Base-by-base conservation (phyloP, 2,888 invertebrate genomes). In the Tetranychus truncatus region DNA sequence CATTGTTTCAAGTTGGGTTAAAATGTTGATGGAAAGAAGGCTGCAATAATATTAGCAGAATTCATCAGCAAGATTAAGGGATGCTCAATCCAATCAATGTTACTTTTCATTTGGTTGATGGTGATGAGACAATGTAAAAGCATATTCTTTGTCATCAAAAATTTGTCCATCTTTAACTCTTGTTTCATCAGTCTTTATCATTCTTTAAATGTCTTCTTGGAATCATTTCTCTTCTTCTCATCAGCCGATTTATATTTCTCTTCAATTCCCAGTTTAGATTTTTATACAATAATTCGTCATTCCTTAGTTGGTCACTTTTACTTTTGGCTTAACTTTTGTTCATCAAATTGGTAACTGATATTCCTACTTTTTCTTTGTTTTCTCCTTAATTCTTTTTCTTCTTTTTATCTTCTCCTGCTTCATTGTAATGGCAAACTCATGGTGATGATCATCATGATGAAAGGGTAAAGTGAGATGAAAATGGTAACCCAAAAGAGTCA, bases 381-480 rank as follows among this genome's bases (percentile, higher is more conserved):
- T 34, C 34, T 34, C 34, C 5, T 34, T 34, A 34, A 34, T 34
- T 34, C 34, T 34, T 34, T 34, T 34, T 34, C 34, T 34, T 34
- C 34, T 34, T 34, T 5, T 3, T 34, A 5, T 34, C 5, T 34
- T 34, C 34, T 34, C 34, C 34, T 34, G 34, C 34, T 34, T 34
- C 34, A 34, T 34, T 34, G 34, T 34, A 34, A 34, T 34, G 34
- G 34, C 34, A 34, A 34, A 34, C 34, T 9, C 15, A 55, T 55
- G 55, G 11, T 55, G 55, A 55, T 55, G 55, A 55, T 55, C 7
- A 15, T 55, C 15, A 55, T 55, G 55, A 55, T 55, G 18, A 78
- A 79, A 77, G 76, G 78, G 78, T 77, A 74, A 75, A 75, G 77
- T 74, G 76, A 69, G 21, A 69, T 24, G 21, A 69, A 69, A 11